A percentile compares a stretch with the other conserved stretches of the same genome.
phyloP scores from a whole-genome alignment of 2,113 vertebrate genomes.

The Grus americana region DNA sequence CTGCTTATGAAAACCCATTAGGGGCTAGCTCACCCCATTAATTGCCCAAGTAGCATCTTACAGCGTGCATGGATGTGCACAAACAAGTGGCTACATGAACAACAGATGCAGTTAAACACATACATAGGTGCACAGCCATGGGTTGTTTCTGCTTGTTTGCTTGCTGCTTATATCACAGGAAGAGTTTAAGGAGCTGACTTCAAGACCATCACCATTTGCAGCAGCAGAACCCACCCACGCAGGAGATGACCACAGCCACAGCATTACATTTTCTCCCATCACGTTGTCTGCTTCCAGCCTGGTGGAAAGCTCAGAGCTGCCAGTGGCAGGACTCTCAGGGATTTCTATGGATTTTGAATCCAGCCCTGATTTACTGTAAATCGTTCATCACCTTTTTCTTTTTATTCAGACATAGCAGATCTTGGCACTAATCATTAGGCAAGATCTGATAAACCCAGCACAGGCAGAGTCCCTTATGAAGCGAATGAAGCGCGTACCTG shows the following conservation, averaged over 20 bases:
- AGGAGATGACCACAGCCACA: not conserved
- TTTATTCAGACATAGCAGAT: not conserved
- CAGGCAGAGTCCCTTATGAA: accelerated
- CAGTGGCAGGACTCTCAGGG: not conserved
- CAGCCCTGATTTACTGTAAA: not conserved
- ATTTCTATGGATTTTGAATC: not conserved
- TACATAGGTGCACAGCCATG: not conserved
- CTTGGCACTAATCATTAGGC: not conserved
- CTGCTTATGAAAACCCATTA: constrained; percentile 9
- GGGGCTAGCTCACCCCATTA: not conserved
- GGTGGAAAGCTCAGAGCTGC: not conserved
- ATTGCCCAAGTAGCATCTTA: not conserved
- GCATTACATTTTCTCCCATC: not conserved
- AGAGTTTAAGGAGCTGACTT: not conserved
- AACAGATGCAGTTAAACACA: not conserved
- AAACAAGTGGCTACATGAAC: constrained; percentile 6
- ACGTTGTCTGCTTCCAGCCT: accelerated
- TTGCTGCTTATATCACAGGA: not conserved
- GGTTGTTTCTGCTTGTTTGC: not conserved
- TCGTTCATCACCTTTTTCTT: not conserved
- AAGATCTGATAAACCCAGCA: not conserved
- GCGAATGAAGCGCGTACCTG: not conserved
- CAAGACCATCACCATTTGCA: not conserved
- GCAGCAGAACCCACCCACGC: not conserved
- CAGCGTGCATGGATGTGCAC: not conserved